These are phyloP conservation scores for human DNA, from an alignment of 2,113 vertebrate species.

Conservation along the genomic window GRCh38 chr7:84958001-84958500, in stretches of 20 bases:
- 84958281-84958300: neutral
- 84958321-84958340: neutral
- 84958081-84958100: neutral
- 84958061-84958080: neutral
- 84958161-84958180: neutral
- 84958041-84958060: neutral
- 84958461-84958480: neutral
- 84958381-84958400: conserved; percentile 1
- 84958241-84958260: neutral
- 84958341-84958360: neutral
- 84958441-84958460: neutral
- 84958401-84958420: neutral
- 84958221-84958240: neutral
- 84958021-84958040: neutral
- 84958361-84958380: neutral
- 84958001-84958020: neutral
- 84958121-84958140: neutral
- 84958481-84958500: neutral
- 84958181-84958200: neutral
- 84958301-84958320: neutral
- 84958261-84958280: neutral
- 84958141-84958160: fast-evolving
- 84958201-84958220: neutral
- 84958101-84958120: neutral
- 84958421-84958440: neutral